Evolutionary conservation across 2,888 invertebrate species (phyloP), one percentile per base, ranked within the genome.

Genomic region (Platerodrilus igneus): DNA sequence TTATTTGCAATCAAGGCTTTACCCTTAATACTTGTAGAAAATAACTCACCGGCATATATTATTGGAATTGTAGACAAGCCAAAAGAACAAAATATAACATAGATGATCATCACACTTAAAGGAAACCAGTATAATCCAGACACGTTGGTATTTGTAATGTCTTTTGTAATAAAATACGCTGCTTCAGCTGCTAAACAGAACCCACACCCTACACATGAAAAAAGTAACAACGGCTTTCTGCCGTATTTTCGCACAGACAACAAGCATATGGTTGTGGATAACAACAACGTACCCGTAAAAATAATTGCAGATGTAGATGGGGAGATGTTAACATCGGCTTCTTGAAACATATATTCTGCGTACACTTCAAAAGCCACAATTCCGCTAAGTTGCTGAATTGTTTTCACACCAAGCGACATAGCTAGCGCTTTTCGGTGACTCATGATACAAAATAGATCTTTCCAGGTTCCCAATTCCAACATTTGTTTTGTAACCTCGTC

Each of bases 401-500:
- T 41, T 36, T 60, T 43, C n/a, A 61, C 29, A 26, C 60, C 56
- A 8, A 54, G 20, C 17, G 53, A 57, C 13, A 58, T 57, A 11
- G 39, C 30, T 7, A 61, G 30, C 4, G 59, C 59, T 37, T 46
- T 56, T 33, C 55, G 47, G 31, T 62, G 59, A 22, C 55, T 58
- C 3, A 22, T 15, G 14, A 60, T 57, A 5, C 32, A 38, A 19
- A 59, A 38, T 5, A 61, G 30, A 33, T 61, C 60, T 33, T 45
- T 54, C 56, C 58, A 59, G 5, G 53, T 50, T 8, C 57, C 59
- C 4, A 52, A 48, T 46, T 62, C 62, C 2, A 59, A 58, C 40
- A 58, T 45, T 36, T 59, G 60, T 19, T 60, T 41, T n/a, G 52
- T 48, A 8, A 61, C 59, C 35, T 57, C 62, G n/a, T 21, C n/a